phyloP scores from a whole-genome alignment of 1,140 invertebrate genomes.

The Arion vulgaris region DNA sequence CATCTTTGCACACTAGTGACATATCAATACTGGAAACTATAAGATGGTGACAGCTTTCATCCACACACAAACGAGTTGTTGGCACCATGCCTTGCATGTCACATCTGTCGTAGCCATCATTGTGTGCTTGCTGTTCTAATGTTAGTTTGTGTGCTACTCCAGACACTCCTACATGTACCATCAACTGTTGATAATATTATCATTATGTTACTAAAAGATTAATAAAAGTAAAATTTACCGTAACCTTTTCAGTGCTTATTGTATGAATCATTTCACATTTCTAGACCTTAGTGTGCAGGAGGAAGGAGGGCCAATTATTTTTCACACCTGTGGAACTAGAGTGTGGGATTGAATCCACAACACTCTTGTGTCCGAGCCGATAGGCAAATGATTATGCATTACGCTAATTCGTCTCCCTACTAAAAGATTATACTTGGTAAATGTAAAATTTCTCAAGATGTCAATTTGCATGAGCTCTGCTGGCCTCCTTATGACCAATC shows the following conservation, averaged over 20 bases:
- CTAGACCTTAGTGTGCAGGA: not conserved
- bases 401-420: too few species aligned
- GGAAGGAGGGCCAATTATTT: not conserved
- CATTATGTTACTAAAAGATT: not conserved
- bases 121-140: conserved; percentile 73
- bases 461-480: too few species aligned
- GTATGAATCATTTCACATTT: too few species aligned
- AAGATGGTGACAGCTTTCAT: conserved; percentile 57
- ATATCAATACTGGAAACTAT: conserved; percentile 71
- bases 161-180: conserved; percentile 75
- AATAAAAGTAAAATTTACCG: not conserved
- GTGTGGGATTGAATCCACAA: not conserved
- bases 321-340: not conserved
- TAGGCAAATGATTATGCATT: not conserved
- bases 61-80: conserved; percentile 63
- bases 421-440: too few species aligned
- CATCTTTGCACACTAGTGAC: conserved; percentile 65
- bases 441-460: too few species aligned
- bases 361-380: not conserved
- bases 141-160: conserved; percentile 73
- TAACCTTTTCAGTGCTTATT: too few species aligned
- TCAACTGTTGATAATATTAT: conserved; percentile 61
- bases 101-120: conserved; percentile 70
- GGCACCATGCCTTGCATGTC: conserved; percentile 68
- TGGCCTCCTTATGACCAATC: too few species aligned